Base-by-base conservation (phyloP, 1,140 invertebrate genomes). In the Dinoponera quadriceps region DNA sequence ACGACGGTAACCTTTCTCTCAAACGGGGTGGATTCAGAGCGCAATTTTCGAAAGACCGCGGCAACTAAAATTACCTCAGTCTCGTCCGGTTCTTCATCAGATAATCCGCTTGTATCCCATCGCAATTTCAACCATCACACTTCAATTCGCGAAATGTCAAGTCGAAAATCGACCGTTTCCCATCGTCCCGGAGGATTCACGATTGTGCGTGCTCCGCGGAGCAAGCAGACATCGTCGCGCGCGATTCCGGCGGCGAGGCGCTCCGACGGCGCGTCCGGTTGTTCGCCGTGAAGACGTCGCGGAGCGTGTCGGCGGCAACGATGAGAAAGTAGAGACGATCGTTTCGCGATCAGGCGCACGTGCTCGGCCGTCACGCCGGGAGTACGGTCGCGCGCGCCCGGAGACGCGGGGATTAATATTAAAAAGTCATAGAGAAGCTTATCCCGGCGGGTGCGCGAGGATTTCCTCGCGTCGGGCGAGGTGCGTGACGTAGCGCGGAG, bases 301-400 rank as follows among this genome's bases (percentile, higher is more conserved):
- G 55, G 55, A 57, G 25, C 51, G 22, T 54, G 44, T 29, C 65
- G 38, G 20, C 20, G 62, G 22, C 49, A 66, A 29, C 20, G 48
- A 68, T 54, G 74, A 38, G 33, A 57, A 38, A 25, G 25, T 27
- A 44, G 22, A 73, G 78, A 82, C 57, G 54, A 82, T 82, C 68
- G 38, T 73, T 82, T 73, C 55, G 68, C 78, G 27, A 82, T 82
- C 68, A 82, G 20, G 14, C 55, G 44, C 66, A 72, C 55, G 27
- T 60, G 33, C 68, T 11, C 74, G 29, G 55, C 62, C 2, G 49
- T 57, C 49, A 27, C 27, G 29, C 55, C 38, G 38, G n/a, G n/a
- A 29, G 27, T 14, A 38, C 20, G 25, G n/a, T 14, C n/a, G 38
- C 25, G 44, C 38, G 11, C 74, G 44, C 11, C 16, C 14, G 54